Percentiles rank a stretch among this genome's conserved stretches.
Evolutionary conservation across 2,797 vertebrate genomes (phyloP).

Genomic region (Microtus agrestis): DNA sequence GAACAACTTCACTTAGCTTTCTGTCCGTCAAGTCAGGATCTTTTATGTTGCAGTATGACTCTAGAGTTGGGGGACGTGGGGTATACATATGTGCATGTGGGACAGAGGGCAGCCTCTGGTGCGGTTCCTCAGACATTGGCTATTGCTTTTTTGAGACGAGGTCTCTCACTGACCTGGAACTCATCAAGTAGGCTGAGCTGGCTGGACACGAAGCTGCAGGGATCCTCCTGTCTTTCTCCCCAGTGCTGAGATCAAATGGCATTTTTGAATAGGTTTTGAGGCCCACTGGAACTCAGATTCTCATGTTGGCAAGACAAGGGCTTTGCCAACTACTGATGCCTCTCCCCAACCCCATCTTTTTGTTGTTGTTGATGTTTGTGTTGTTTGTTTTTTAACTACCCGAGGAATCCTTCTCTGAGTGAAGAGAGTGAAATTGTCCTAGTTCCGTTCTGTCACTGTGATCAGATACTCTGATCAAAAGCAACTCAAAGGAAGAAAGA

Average conservation of each 20-base stretch:
- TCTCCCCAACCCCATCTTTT: neutral
- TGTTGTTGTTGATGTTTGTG: no score
- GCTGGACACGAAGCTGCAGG: neutral
- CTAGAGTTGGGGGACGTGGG: fast-evolving
- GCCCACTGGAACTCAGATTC: neutral
- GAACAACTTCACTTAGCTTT: neutral
- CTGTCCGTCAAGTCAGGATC: neutral
- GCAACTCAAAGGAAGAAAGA: neutral
- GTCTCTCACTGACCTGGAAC: neutral
- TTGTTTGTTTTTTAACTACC: neutral
- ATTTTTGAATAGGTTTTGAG: neutral
- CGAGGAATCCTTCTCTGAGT: neutral
- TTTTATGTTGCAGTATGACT: neutral
- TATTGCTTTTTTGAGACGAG: neutral
- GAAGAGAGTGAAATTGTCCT: neutral
- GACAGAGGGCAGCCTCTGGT: neutral
- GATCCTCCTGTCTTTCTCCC: neutral
- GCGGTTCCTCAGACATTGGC: neutral
- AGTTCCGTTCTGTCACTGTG: neutral
- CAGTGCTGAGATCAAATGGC: neutral
- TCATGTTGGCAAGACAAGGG: neutral
- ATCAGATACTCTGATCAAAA: neutral
- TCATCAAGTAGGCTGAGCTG: neutral
- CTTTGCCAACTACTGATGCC: neutral
- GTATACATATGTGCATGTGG: neutral